Conservation (phyloP, 2,888 invertebrate genomes). For the Syrista parreyssii region DNA sequence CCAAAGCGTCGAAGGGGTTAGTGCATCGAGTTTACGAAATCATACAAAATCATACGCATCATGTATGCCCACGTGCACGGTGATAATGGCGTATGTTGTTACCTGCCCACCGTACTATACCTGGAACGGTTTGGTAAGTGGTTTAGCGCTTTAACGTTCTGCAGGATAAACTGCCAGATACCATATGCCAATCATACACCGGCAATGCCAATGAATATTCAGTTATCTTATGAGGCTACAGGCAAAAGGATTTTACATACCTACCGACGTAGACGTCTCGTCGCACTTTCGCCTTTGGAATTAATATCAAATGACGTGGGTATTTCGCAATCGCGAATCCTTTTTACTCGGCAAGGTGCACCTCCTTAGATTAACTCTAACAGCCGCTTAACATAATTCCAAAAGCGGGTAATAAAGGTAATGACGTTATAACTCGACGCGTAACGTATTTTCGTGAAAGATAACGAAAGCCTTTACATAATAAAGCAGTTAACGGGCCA, state of each 20-base stretch:
- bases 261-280: neutral
- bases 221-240: neutral
- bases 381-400: slow-evolving; percentile 9
- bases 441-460: slow-evolving; percentile 25
- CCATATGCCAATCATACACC: neutral
- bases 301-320: neutral
- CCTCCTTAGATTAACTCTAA: neutral
- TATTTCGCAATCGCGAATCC: neutral
- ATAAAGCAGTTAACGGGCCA: slow-evolving; percentile 41
- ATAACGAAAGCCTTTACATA: slow-evolving; percentile 46
- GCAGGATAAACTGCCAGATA: neutral
- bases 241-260: neutral
- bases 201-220: neutral
- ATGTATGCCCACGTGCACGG: slow-evolving; percentile 62
- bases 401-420: slow-evolving; percentile 5
- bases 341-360: neutral
- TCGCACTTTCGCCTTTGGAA: neutral
- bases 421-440: slow-evolving; percentile 5
- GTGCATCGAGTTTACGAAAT: neutral
- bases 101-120: slow-evolving; percentile 59
- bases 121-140: slow-evolving; percentile 61
- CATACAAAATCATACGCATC: neutral
- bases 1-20: neutral
- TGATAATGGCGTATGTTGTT: slow-evolving; percentile 63
- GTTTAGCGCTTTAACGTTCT: slow-evolving; percentile 1